Percentiles rank a stretch among this genome's conserved stretches.
These are phyloP conservation scores for Triplophysa siluroides DNA, from an alignment of 2,113 vertebrate species.

Conservation along the genomic window DNA sequence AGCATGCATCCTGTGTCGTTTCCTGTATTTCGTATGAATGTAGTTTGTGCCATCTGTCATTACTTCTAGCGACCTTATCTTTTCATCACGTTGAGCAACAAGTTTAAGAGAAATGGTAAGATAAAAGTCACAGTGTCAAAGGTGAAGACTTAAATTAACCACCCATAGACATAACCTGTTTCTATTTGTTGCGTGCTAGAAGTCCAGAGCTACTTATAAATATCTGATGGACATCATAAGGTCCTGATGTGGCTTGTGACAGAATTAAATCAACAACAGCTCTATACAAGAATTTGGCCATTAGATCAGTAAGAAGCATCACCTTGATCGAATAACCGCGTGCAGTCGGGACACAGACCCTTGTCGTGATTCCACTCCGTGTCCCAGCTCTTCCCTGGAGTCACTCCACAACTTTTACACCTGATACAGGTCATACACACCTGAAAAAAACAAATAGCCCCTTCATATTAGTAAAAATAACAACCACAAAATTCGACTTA, in stretches of 20 bases:
- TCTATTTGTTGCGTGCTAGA: too few relatives aligned
- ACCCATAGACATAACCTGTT: too few relatives aligned
- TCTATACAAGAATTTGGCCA: not conserved
- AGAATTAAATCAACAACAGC: not conserved
- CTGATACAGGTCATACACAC: conserved; percentile 88
- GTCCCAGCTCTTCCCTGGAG: conserved; percentile 87
- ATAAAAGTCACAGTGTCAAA: too few relatives aligned
- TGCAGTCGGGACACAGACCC: conserved; percentile 87
- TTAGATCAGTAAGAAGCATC: conserved; percentile 44
- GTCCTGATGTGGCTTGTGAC: not conserved
- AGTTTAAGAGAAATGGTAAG: too few relatives aligned
- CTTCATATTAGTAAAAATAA: not conserved
- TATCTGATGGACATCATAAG: not conserved
- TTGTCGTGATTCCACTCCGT: conserved; percentile 86
- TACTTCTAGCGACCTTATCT: too few relatives aligned
- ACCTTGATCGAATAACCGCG: conserved; percentile 86
- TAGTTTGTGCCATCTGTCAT: too few relatives aligned
- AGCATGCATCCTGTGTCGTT: too few relatives aligned
- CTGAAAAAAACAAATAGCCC: conserved; percentile 59
- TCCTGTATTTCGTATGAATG: too few relatives aligned
- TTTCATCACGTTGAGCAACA: too few relatives aligned
- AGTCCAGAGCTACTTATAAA: not conserved
- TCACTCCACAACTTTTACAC: conserved; percentile 89
- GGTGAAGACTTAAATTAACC: too few relatives aligned
- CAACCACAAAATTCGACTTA: not conserved